phyloP scores from a whole-genome alignment of 2,888 invertebrate species.

The Ceriagrion tenellum region DNA sequence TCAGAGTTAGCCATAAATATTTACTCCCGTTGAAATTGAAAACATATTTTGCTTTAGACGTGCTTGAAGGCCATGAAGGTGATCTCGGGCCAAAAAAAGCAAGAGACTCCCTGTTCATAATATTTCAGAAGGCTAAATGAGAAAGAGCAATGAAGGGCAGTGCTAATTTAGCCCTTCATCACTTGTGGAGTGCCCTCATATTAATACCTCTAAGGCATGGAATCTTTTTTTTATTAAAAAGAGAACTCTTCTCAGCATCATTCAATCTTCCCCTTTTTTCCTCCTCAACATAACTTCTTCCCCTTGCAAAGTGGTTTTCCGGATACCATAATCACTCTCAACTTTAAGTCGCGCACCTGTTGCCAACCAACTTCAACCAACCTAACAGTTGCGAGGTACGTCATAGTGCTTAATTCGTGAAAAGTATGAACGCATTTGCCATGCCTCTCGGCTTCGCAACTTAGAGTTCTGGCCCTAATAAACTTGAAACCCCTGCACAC shows the following conservation, averaged over 20 bases:
- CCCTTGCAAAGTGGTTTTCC: neutral
- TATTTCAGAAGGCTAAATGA: too few relatives aligned
- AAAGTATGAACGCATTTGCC: neutral
- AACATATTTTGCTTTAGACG: too few relatives aligned
- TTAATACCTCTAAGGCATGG: too few relatives aligned
- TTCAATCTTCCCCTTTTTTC: neutral
- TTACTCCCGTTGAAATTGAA: too few relatives aligned
- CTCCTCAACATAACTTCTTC: neutral
- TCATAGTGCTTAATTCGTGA: neutral
- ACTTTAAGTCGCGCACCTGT: slow-evolving; percentile 34
- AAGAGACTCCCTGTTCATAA: too few relatives aligned
- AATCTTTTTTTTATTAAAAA: too few relatives aligned
- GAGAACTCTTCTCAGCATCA: neutral
- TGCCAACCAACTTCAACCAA: neutral
- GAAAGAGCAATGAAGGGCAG: too few relatives aligned
- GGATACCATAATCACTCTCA: neutral
- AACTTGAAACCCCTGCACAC: slow-evolving; percentile 2
- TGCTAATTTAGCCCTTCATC: too few relatives aligned
- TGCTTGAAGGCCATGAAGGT: too few relatives aligned
- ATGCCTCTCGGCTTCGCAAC: neutral
- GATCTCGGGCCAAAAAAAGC: too few relatives aligned
- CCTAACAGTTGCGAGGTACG: neutral
- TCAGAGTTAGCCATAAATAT: too few relatives aligned
- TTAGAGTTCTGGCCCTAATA: neutral
- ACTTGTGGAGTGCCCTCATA: too few relatives aligned